Conservation (phyloP, 2,797 vertebrate genomes). For the Sparidentex hasta region DNA sequence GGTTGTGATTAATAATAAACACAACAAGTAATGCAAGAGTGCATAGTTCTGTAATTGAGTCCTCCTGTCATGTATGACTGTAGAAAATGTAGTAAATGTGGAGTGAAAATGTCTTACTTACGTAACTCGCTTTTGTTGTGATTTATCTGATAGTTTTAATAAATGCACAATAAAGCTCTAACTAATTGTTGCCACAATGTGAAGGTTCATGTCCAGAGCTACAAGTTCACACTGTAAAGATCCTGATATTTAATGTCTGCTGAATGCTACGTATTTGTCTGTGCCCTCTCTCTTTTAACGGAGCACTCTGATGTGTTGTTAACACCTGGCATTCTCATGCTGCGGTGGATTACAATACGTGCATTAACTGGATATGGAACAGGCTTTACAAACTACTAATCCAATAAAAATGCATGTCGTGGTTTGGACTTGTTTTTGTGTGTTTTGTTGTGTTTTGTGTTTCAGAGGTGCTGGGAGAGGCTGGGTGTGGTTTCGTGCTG, state of each 20-base stretch:
- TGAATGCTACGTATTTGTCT: background rate
- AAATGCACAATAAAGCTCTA: background rate
- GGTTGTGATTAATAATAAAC: background rate
- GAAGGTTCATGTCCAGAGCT: background rate
- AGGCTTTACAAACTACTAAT: background rate
- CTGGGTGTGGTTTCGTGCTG: too few species aligned
- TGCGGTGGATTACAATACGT: background rate
- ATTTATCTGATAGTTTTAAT: background rate
- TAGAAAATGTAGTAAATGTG: background rate
- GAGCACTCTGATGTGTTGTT: background rate
- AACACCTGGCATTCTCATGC: background rate
- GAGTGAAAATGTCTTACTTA: background rate
- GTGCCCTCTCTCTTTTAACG: background rate
- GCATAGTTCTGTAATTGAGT: background rate
- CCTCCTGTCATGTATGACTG: background rate
- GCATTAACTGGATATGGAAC: constrained; percentile 5
- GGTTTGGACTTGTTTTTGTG: too few species aligned
- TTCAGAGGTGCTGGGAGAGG: too few species aligned
- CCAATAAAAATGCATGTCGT: background rate
- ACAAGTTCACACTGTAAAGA: background rate
- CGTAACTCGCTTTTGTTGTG: background rate
- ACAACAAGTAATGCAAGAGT: background rate
- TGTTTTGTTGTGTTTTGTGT: too few species aligned
- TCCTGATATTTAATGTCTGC: background rate
- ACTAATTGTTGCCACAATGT: background rate